phyloP scores from a whole-genome alignment of 35 echinoderm and acorn worm genomes.

The Acanthaster planci region DNA sequence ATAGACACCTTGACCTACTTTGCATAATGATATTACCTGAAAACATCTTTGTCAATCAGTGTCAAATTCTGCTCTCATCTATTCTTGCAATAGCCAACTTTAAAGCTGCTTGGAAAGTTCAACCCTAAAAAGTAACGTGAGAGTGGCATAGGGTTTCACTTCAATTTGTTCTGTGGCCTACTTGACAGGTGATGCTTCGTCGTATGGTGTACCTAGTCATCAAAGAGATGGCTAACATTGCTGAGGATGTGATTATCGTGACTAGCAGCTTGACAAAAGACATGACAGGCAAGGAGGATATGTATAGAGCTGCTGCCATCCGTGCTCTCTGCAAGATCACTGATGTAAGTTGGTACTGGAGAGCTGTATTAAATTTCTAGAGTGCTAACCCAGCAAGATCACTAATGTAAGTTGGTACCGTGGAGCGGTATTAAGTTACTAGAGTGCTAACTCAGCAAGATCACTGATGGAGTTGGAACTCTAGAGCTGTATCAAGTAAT shows the following conservation, averaged over 20 bases:
- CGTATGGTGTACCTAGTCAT: conserved; percentile 97
- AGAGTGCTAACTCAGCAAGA: conserved; percentile 99
- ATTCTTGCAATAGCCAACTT: no score
- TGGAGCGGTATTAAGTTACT: no score
- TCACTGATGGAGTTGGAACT: conserved; percentile 94
- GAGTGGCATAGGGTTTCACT: no score
- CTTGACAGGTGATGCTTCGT: conserved; percentile 72
- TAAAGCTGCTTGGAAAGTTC: no score
- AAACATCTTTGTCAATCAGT: no score
- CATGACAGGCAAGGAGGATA: conserved; percentile 98
- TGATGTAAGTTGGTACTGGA: conserved; percentile 92
- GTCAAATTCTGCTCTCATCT: no score
- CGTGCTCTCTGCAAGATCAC: conserved; percentile 97
- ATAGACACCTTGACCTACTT: no score
- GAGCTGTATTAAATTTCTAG: no score
- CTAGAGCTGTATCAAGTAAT: no score
- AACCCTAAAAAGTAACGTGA: no score
- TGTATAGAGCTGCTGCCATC: conserved; percentile 91
- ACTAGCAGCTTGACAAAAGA: conserved; percentile 99
- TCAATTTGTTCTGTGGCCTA: background rate
- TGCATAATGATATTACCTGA: no score
- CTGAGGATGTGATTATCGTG: conserved; percentile 99
- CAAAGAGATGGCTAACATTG: conserved; percentile 95
- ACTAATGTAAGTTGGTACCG: conserved; percentile 95
- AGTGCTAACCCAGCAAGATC: conserved; percentile 97